Conservation (phyloP, 1,140 invertebrate genomes). For the Nomia melanderi region DNA sequence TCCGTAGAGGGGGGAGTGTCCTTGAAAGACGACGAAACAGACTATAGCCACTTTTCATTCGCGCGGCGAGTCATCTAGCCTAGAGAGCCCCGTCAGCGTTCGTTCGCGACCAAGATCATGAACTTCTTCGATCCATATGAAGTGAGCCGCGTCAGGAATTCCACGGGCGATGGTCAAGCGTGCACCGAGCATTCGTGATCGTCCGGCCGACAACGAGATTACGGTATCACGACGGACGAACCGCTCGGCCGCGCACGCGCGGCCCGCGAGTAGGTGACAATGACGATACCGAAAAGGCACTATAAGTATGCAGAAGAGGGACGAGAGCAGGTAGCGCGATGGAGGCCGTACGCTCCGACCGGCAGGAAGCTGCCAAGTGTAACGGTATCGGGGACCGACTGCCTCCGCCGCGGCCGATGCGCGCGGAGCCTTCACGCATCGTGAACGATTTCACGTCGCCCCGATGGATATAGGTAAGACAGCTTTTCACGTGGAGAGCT, state of each 20-base stretch:
- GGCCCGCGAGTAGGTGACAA: constrained; percentile 56
- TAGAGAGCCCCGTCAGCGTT: neutral
- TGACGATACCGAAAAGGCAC: constrained; percentile 54
- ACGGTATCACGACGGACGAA: constrained; percentile 34
- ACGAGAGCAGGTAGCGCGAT: constrained; percentile 46
- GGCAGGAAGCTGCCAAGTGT: constrained; percentile 76
- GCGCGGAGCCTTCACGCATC: constrained; percentile 43
- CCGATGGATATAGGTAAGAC: constrained; percentile 52
- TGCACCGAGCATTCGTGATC: constrained; percentile 44
- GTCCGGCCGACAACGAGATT: constrained; percentile 11
- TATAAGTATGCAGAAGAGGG: constrained; percentile 69
- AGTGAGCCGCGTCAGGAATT: constrained; percentile 21
- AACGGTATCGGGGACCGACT: constrained; percentile 70
- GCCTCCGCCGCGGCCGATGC: constrained; percentile 27
- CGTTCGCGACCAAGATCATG: constrained; percentile 1
- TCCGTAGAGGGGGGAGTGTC: no score
- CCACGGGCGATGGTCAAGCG: constrained; percentile 11
- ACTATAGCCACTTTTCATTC: neutral
- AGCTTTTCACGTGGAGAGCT: constrained; percentile 18
- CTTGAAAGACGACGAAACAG: no score
- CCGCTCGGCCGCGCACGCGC: neutral
- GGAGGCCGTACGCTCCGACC: constrained; percentile 50
- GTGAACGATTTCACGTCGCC: constrained; percentile 46
- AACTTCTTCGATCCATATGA: constrained; percentile 2
- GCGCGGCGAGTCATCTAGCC: neutral